Conservation (phyloP, 2,113 vertebrate genomes). For the Phycodurus eques region DNA sequence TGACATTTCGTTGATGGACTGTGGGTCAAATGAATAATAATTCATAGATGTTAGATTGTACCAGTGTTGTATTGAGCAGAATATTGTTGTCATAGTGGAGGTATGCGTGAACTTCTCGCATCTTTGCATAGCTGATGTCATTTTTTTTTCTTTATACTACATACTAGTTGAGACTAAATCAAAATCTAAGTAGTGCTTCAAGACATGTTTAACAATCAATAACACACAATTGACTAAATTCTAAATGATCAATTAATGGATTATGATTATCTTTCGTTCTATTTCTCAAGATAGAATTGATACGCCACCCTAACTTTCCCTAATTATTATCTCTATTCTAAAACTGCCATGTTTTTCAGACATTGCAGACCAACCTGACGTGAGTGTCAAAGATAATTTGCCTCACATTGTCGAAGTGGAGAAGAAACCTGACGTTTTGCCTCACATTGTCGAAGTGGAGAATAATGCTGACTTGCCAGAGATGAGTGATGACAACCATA, state of each 20-base stretch:
- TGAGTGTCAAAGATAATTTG: conserved; percentile 22
- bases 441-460: conserved; percentile 3
- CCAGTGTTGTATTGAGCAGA: not conserved
- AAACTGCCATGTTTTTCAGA: not conserved
- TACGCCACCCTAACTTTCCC: not conserved
- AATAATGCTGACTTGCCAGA: not conserved
- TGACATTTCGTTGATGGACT: not conserved
- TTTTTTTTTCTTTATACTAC: too few species aligned
- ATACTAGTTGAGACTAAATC: too few species aligned
- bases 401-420: conserved; percentile 9
- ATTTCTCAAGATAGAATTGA: not conserved
- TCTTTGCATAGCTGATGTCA: too few species aligned
- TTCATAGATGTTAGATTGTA: not conserved
- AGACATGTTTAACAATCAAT: too few species aligned
- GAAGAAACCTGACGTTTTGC: not conserved
- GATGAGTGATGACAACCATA: conserved; percentile 23
- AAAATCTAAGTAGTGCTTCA: too few species aligned
- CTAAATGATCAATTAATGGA: too few species aligned
- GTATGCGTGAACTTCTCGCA: not conserved
- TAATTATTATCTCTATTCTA: not conserved
- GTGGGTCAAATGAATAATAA: not conserved
- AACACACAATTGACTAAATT: too few species aligned
- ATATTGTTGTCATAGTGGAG: not conserved
- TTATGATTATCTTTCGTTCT: not conserved
- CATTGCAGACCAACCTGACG: conserved; percentile 22